These are phyloP conservation scores for Dendrolimus punctatus DNA, from an alignment of 1,140 invertebrate species.

Conservation along the genomic window DNA sequence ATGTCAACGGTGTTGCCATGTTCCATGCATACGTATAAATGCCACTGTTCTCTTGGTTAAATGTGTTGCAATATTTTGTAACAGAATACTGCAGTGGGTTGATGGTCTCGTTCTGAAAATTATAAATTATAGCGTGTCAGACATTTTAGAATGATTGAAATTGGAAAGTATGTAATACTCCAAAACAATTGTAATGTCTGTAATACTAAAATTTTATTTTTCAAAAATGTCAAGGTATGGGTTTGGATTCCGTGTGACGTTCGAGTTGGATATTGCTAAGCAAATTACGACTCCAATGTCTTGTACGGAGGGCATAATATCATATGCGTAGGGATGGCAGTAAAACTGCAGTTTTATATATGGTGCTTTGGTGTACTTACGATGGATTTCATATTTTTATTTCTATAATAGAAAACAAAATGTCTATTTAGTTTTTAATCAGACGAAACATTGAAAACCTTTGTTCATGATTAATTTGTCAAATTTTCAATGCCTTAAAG, in stretches of 20 bases:
- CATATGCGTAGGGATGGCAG: slow-evolving; percentile 41
- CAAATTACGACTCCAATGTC: slow-evolving; percentile 11
- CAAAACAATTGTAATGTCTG: slow-evolving; percentile 12
- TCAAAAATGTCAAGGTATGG: slow-evolving; percentile 15
- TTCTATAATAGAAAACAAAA: slow-evolving; percentile 32
- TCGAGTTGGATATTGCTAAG: slow-evolving; percentile 10
- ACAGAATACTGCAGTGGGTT: no score
- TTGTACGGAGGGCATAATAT: slow-evolving; percentile 25
- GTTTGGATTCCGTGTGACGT: slow-evolving; percentile 12
- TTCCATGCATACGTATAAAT: no score
- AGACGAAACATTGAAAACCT: slow-evolving; percentile 18
- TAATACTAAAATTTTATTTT: slow-evolving; percentile 24
- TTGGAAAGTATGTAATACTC: no score
- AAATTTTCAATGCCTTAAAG: slow-evolving; percentile 23
- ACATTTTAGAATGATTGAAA: no score
- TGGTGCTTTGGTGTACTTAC: slow-evolving; percentile 67
- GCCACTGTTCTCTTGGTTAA: no score
- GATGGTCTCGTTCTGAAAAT: no score
- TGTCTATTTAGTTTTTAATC: slow-evolving; percentile 57
- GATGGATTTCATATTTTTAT: slow-evolving; percentile 52
- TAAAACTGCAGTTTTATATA: slow-evolving; percentile 45
- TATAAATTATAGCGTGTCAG: no score
- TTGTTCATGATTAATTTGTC: slow-evolving; percentile 25
- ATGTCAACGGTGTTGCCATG: no score
- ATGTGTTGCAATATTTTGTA: no score